Evolutionary conservation across 2,797 vertebrate species (phyloP).

Genomic region (Tympanoctomys barrerae): DNA sequence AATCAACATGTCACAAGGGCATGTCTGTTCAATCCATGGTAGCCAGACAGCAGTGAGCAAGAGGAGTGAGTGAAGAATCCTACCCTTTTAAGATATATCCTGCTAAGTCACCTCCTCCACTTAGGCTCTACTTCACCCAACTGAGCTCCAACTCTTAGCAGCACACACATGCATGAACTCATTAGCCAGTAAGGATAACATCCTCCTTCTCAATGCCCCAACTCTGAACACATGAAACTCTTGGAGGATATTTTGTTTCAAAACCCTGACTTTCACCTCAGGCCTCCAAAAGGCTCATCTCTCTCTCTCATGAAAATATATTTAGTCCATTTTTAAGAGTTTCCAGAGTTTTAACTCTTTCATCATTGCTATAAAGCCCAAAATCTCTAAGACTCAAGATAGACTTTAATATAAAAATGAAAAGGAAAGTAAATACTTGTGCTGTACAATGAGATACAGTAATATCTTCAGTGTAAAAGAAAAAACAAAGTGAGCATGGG

Average conservation of each 20-base stretch:
- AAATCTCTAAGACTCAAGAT: not conserved
- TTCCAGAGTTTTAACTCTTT: not conserved
- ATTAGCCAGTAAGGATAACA: not conserved
- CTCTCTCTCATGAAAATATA: not conserved
- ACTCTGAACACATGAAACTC: not conserved
- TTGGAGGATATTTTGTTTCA: not conserved
- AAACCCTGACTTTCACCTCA: not conserved
- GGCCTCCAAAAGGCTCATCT: not conserved
- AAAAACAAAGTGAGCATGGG: not conserved
- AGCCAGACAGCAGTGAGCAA: not conserved
- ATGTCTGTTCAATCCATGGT: not conserved
- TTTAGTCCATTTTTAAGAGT: not conserved
- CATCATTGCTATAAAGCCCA: not conserved
- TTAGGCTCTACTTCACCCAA: not conserved
- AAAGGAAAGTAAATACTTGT: not conserved
- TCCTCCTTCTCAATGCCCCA: not conserved
- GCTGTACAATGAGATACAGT: not conserved
- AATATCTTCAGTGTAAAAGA: not conserved
- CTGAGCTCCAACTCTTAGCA: not conserved
- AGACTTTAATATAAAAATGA: not conserved
- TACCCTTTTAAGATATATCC: not conserved
- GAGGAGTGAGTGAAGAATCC: not conserved
- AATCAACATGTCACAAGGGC: not conserved
- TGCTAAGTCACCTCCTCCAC: not conserved
- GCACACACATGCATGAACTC: not conserved